Evolutionary conservation across 2,888 invertebrate species (phyloP).

Genomic region (Digitonthophagus gazella): DNA sequence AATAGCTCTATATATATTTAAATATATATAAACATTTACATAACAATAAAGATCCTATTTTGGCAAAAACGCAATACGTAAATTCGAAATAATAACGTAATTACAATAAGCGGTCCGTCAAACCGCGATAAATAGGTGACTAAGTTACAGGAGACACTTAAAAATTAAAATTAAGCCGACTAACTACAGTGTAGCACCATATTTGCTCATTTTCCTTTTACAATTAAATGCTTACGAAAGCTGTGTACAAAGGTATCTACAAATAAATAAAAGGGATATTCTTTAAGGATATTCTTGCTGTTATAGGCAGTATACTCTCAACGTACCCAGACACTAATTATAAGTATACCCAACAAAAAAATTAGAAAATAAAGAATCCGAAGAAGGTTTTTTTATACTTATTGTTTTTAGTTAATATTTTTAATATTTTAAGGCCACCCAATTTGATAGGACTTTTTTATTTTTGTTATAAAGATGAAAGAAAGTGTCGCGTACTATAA

Average conservation of each 20-base stretch:
- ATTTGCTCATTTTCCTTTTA: slow-evolving; percentile 43
- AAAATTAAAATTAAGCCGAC: slow-evolving; percentile 34
- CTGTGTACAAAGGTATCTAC: slow-evolving; percentile 46
- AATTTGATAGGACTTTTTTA: slow-evolving; percentile 20
- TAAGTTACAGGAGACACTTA: slow-evolving; percentile 24
- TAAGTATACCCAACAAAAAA: slow-evolving; percentile 19
- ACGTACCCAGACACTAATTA: slow-evolving; percentile 34
- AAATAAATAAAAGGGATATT: slow-evolving; percentile 33
- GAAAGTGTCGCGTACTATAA: slow-evolving; percentile 18
- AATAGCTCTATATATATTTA: slow-evolving; percentile 28
- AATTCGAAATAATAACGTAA: not conserved
- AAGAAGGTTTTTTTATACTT: slow-evolving; percentile 21
- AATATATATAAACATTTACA: slow-evolving; percentile 22
- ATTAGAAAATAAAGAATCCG: slow-evolving; percentile 12
- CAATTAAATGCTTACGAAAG: slow-evolving; percentile 47
- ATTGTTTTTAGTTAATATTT: slow-evolving; percentile 4
- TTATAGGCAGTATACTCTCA: slow-evolving; percentile 35
- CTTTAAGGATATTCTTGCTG: slow-evolving; percentile 19
- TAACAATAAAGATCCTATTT: not conserved
- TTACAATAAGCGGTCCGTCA: slow-evolving; percentile 16
- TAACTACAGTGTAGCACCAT: slow-evolving; percentile 49
- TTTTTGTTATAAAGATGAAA: slow-evolving; percentile 18
- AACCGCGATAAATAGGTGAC: slow-evolving; percentile 11
- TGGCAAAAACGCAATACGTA: not conserved
- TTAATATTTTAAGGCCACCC: slow-evolving; percentile 21